These are phyloP conservation scores for Sapajus apella DNA, from an alignment of 2,113 vertebrate species.

Conservation along the genomic window DNA sequence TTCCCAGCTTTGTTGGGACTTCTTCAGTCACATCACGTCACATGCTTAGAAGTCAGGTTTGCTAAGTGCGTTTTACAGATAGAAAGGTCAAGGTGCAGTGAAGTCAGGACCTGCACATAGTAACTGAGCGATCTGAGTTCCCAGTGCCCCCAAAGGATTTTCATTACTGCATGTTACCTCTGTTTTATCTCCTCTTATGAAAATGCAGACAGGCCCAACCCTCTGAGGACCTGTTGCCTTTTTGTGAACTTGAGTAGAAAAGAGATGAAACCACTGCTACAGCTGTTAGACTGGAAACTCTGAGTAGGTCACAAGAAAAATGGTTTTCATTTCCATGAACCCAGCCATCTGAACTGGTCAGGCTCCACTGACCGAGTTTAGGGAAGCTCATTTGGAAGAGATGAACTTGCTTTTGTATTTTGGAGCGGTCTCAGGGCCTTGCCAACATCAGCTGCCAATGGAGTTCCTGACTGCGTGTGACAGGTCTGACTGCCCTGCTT, in stretches of 20 bases:
- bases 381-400: constrained; percentile 53
- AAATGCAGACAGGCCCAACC: not conserved
- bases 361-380: not conserved
- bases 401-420: constrained; percentile 66
- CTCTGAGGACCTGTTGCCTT: not conserved
- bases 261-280: not conserved
- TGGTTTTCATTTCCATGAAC: constrained; percentile 58
- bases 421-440: not conserved
- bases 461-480: constrained; percentile 59
- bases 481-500: constrained; percentile 54
- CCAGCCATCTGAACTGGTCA: constrained; percentile 18
- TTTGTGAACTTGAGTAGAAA: not conserved
- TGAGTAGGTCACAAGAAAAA: constrained; percentile 34
- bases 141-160: not conserved
- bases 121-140: not conserved
- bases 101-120: not conserved
- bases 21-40: not conserved
- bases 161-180: not conserved
- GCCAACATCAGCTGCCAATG: constrained; percentile 26
- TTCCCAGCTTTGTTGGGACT: not conserved
- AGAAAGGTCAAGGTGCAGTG: not conserved
- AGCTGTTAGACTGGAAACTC: not conserved
- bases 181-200: too few relatives aligned
- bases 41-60: not conserved
- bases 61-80: not conserved